Percentiles rank a stretch among this genome's conserved stretches.
Evolutionary conservation across 2,797 vertebrate species (phyloP).

Genomic region (Adrianichthys oophorus): DNA sequence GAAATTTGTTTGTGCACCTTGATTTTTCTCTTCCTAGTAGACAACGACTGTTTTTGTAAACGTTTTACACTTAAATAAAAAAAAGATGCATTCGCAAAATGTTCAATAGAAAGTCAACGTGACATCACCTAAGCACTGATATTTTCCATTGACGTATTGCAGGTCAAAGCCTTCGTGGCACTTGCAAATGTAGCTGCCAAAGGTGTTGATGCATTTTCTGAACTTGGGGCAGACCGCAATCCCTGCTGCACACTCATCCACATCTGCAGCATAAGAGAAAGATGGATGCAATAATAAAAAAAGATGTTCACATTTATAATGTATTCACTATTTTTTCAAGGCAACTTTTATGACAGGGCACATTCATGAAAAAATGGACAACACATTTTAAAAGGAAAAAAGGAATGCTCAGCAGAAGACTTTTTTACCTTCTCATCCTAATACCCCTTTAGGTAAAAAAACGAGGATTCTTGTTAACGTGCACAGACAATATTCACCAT

Average conservation of each 20-base stretch:
- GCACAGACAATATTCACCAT: slow-evolving; percentile 37
- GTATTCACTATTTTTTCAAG: slow-evolving; percentile 9
- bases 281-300: background rate
- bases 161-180: slow-evolving; percentile 94
- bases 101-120: slow-evolving; percentile 10
- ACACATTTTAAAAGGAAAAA: slow-evolving; percentile 2
- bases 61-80: background rate
- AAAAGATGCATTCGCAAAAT: background rate
- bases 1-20: no score
- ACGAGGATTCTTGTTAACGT: no score
- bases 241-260: slow-evolving; percentile 90
- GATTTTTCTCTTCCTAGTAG: no score
- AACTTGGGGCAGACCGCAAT: slow-evolving; percentile 88
- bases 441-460: slow-evolving; percentile 54
- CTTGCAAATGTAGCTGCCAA: slow-evolving; percentile 97
- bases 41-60: no score
- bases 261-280: slow-evolving; percentile 75
- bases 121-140: slow-evolving; percentile 90
- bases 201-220: slow-evolving; percentile 95
- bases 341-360: background rate
- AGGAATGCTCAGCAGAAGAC: slow-evolving; percentile 1
- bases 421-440: slow-evolving; percentile 27
- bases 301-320: slow-evolving; percentile 15
- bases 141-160: slow-evolving; percentile 92
- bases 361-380: slow-evolving; percentile 4